Evolutionary conservation across 2,888 invertebrate species (phyloP).

Genomic region (Cephus runcator): DNA sequence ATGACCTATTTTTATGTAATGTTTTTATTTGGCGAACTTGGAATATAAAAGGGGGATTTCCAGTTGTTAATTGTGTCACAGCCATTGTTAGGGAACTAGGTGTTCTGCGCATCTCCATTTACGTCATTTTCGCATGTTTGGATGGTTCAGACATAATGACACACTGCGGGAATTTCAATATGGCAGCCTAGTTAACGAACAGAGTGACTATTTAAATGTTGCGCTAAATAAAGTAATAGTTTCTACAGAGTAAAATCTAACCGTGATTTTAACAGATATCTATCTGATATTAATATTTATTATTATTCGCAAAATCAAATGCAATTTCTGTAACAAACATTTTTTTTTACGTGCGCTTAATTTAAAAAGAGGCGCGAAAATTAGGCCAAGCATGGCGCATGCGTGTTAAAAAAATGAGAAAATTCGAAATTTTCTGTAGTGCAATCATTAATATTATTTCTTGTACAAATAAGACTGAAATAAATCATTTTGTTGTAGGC

Average conservation of each 20-base stretch:
- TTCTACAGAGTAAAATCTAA: background rate
- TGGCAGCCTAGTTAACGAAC: background rate
- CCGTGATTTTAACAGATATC: background rate
- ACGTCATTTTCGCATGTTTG: background rate
- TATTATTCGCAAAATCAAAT: background rate
- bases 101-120: background rate
- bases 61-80: background rate
- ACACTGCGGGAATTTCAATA: background rate
- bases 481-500: background rate
- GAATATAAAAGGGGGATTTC: background rate
- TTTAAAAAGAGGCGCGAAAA: background rate
- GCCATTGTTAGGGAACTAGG: background rate
- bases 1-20: background rate
- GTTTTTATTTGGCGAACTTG: background rate
- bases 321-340: background rate
- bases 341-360: background rate
- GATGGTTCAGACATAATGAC: background rate
- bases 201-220: background rate
- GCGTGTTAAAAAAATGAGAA: background rate
- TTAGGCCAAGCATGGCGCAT: background rate
- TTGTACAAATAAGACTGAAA: background rate
- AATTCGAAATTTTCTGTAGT: background rate
- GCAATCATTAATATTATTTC: background rate
- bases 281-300: background rate
- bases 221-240: background rate